These are phyloP conservation scores for Hydrozoanthus tunicans DNA, from an alignment of 64 coral and sea anemone genomes.

Conservation along the genomic window DNA sequence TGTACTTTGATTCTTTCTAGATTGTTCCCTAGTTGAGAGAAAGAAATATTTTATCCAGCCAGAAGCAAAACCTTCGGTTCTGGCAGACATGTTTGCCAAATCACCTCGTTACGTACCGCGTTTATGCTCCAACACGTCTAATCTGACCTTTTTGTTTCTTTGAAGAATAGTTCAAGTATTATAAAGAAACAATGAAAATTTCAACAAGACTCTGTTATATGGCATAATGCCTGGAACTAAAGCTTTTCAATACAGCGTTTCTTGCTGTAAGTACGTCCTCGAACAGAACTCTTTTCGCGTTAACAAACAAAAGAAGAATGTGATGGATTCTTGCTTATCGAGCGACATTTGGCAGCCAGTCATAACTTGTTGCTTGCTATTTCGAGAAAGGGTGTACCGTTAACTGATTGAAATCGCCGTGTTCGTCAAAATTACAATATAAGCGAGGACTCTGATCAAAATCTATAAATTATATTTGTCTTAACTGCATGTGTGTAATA, in stretches of 20 bases:
- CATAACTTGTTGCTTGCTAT: not conserved
- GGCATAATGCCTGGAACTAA: not conserved
- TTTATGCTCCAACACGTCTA: no score
- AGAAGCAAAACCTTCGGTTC: not conserved
- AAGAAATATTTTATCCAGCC: not conserved
- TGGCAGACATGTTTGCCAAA: no score
- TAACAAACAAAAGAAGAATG: constrained; percentile 41
- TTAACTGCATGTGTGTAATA: not conserved
- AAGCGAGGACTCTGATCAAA: not conserved
- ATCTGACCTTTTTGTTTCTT: not conserved
- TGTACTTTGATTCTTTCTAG: not conserved
- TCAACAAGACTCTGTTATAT: not conserved
- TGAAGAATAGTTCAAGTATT: not conserved
- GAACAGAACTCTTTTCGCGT: constrained; percentile 14
- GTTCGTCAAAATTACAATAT: not conserved
- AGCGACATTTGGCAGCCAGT: constrained; percentile 1
- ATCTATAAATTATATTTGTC: not conserved
- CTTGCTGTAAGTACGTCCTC: not conserved
- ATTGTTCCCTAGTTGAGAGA: constrained; percentile 4
- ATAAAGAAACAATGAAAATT: not conserved
- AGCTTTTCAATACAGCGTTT: not conserved
- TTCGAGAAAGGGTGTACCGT: not conserved
- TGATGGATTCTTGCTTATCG: not conserved
- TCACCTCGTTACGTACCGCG: no score
- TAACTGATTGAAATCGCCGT: not conserved